Base-by-base conservation (phyloP, 2,797 vertebrate species). In the Bryconaethiops microstoma region DNA sequence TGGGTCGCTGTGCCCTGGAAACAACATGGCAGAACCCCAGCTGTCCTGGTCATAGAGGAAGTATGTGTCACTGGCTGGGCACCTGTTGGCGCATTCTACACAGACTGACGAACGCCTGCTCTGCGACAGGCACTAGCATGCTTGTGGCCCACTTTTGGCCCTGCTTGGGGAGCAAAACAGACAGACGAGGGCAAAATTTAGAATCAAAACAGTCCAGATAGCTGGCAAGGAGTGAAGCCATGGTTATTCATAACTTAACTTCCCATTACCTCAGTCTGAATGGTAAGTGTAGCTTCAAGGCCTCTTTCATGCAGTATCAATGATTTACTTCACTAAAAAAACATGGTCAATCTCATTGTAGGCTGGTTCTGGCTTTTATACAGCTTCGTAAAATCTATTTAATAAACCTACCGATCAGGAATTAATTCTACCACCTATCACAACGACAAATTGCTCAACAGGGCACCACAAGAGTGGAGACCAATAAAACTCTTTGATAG, bases 21-120 rank as follows among this genome's bases (percentile, higher is more conserved):
- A 25, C 50, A 68, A 13, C 12, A 19, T 72, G 25, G 69, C 48
- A 70, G 45, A 23, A 65, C 57, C 63, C 78, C 52, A 80, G 70
- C 35, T 42, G 42, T 80, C 52, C 45, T 19, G 42, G 40, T 50
- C 64, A 69, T 7, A 50, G 13, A 35, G 54, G 71, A 81, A 75
- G 42, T 50, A 23, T 75, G 63, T 59, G 52, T 59, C n/a, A 54
- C 45, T 55, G 72, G 40, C 64, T 69, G 45, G 79, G 35, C 35
- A 59, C 71, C 52, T 59, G 71, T n/a, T 59, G 54, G 54, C 29
- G 14, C 29, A 57, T 39, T 19, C 52, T 21, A 35, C 29, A 57
- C 17, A 57, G 23, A 12, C 42, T 50, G 68, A 7, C 21, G 21
- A 50, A 16, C n/a, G 21, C 42, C 35, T 65, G 10, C 9, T 10